Base-by-base conservation (phyloP, 2,888 invertebrate genomes). In the Archaeoteleia sp. region DNA sequence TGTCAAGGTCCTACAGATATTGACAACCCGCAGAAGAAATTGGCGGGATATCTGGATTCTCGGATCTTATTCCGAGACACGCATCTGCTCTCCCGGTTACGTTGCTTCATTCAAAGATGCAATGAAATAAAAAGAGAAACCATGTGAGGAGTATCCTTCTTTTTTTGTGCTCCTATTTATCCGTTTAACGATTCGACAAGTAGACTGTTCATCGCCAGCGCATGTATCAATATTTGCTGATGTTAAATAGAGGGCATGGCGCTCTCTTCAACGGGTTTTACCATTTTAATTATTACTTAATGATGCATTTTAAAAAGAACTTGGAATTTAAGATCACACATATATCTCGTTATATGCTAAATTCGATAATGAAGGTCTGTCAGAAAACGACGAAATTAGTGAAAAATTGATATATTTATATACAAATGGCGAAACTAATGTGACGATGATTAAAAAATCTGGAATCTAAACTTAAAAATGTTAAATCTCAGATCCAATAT, bases 21-120 rank as follows among this genome's bases (percentile, higher is more conserved):
- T 78, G 80, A 81, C 76, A 81, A 79, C 75, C 77, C 77, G 74
- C 78, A 77, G 75, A 72, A 78, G 77, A 81, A 82, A 82, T 82
- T 81, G 81, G 80, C 81, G 76, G 81, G 77, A 80, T 79, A 82
- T 80, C 79, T 66, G 12, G 30, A 51, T 67, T 69, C 67, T 68
- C 27, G 48, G 39, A 68, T 67, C 66, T 62, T 54, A 61, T 53
- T 65, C 57, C 48, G 30, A 25, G 20, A 42, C 40, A 45, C 49
- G 55, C 70, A 69, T 71, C 71, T 71, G 69, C 60, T 63, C 55
- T 30, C 49, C 17, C 17, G 20, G 29, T 46, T 35, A 1, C 39
- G 37, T 55, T 67, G 20, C 49, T 39, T 46, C 54, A n/a, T n/a
- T n/a, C n/a, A n/a, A n/a, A n/a, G 46, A 37, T 35, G 29, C 25